A percentile compares a stretch with the other conserved stretches of the same genome.
phyloP scores from a whole-genome alignment of 2,113 vertebrate species.

The Festucalex cinctus region DNA sequence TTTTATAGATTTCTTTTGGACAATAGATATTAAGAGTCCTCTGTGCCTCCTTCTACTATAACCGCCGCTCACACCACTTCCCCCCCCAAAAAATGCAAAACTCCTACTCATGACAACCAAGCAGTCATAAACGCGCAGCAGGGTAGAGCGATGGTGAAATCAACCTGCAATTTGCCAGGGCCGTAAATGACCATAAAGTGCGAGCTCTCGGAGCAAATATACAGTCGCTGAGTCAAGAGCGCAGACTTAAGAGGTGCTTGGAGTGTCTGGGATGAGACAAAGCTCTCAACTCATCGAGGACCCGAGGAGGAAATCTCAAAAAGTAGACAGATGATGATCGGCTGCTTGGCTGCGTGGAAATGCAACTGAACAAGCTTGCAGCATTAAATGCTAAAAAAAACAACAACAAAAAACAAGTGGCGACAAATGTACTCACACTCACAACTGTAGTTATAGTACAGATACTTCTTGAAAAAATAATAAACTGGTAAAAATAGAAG shows the following conservation, averaged over 20 bases:
- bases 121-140: slow-evolving; percentile 32
- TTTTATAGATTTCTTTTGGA: slow-evolving; percentile 1
- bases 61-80: slow-evolving; percentile 6
- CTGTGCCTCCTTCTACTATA: slow-evolving; percentile 23
- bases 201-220: slow-evolving; percentile 44
- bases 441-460: too few relatives aligned
- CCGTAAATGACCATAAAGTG: slow-evolving; percentile 51
- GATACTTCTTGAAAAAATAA: too few relatives aligned
- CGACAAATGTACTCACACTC: neutral
- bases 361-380: neutral
- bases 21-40: slow-evolving; percentile 2
- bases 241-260: slow-evolving; percentile 41
- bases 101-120: slow-evolving; percentile 28
- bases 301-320: slow-evolving; percentile 27
- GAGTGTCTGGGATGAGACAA: slow-evolving; percentile 43
- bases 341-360: slow-evolving; percentile 9
- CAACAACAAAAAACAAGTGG: neutral
- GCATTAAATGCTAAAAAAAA: neutral
- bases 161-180: slow-evolving; percentile 51
- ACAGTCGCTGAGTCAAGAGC: slow-evolving; percentile 47
- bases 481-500: too few relatives aligned
- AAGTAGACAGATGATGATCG: slow-evolving; percentile 28
- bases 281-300: slow-evolving; percentile 37
- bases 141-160: slow-evolving; percentile 23
- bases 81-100: neutral